A percentile compares a stretch with the other conserved stretches of the same genome.
Evolutionary conservation across 2,888 invertebrate genomes (phyloP).

Genomic region (Mesodorylaimus sp.): DNA sequence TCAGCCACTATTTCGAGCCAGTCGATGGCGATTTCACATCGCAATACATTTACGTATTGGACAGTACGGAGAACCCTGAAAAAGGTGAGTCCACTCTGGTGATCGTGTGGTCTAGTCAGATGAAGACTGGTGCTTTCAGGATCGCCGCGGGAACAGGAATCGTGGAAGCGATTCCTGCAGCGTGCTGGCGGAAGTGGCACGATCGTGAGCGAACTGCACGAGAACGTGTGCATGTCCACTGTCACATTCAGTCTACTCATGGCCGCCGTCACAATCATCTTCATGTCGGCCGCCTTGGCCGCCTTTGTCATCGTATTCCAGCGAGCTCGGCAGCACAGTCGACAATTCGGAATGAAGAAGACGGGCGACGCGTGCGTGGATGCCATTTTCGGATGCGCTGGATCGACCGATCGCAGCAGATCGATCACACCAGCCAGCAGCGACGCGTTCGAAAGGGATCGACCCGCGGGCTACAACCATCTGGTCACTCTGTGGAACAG

Average conservation of each 20-base stretch:
- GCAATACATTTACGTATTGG: conserved; percentile 26
- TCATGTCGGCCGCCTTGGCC: conserved; percentile 5
- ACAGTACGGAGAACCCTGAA: conserved; percentile 15
- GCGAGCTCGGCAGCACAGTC: no score
- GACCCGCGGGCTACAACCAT: no score
- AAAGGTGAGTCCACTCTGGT: neutral
- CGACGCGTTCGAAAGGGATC: no score
- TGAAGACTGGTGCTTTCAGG: no score
- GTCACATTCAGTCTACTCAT: conserved; percentile 8
- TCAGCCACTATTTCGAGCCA: neutral
- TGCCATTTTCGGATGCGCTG: no score
- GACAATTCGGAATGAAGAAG: no score
- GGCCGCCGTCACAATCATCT: conserved; percentile 5
- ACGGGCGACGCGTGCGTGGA: no score
- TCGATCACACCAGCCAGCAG: no score
- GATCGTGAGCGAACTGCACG: neutral
- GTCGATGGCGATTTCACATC: conserved; percentile 24
- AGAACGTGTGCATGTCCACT: conserved; percentile 6
- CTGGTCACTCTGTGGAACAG: no score
- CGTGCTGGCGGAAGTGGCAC: conserved; percentile 1
- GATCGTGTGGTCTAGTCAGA: no score
- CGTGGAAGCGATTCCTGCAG: neutral
- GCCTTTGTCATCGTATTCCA: neutral
- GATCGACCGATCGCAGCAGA: no score
- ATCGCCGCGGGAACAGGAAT: neutral